phyloP scores from a whole-genome alignment of 2,113 vertebrate genomes.

The Neogale vison region DNA sequence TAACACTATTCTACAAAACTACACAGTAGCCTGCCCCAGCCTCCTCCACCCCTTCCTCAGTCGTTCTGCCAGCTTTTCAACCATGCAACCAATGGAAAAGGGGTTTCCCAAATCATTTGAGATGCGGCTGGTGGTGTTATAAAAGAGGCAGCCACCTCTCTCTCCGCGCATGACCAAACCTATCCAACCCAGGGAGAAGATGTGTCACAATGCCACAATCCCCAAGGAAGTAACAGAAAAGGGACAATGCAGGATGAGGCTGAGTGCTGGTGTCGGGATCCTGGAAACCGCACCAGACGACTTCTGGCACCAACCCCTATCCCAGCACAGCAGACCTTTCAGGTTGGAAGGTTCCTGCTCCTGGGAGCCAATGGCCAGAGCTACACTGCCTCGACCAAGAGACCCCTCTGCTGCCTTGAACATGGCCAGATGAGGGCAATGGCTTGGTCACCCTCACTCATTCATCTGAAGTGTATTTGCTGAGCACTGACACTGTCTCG shows the following conservation, averaged over 20 bases:
- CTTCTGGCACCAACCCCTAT: background rate
- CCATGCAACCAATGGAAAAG: background rate
- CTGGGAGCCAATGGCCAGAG: background rate
- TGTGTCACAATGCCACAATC: fast-evolving
- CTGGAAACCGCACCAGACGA: background rate
- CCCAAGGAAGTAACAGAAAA: background rate
- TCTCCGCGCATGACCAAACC: background rate
- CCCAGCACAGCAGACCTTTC: background rate
- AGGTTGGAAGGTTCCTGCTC: background rate
- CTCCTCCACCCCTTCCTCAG: background rate
- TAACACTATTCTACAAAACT: background rate
- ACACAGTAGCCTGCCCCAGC: background rate
- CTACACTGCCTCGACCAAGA: background rate
- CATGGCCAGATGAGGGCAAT: fast-evolving
- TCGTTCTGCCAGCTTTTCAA: background rate
- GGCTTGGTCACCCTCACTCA: background rate
- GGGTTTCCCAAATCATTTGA: background rate
- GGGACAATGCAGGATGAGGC: fast-evolving
- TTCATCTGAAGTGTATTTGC: background rate
- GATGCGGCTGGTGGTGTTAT: background rate
- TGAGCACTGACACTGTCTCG: background rate
- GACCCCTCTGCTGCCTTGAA: background rate
- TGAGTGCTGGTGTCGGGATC: background rate
- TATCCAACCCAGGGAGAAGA: background rate
- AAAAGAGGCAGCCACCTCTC: background rate